These are phyloP conservation scores for Daktulosphaira vitifoliae DNA, from an alignment of 1,140 invertebrate genomes.

Conservation along the genomic window DNA sequence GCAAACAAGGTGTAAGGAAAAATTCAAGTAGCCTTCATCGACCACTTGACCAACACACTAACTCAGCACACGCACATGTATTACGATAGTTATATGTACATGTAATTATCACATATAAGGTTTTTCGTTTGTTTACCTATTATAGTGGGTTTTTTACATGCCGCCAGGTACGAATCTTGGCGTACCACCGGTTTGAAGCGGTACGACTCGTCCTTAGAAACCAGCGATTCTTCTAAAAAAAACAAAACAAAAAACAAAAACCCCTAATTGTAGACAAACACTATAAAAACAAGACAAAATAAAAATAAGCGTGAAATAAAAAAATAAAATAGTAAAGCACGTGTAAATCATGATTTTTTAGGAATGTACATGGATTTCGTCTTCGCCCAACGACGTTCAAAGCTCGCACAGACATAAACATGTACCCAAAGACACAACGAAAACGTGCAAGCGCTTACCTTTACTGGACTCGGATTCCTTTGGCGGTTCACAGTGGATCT, in stretches of 20 bases:
- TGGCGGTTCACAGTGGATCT: conserved; percentile 64
- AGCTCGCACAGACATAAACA: conserved; percentile 7
- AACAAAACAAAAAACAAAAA: not conserved
- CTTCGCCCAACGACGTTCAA: conserved; percentile 1
- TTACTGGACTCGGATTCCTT: conserved; percentile 47
- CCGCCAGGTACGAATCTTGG: conserved; percentile 47
- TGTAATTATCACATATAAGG: no score
- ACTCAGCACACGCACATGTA: no score
- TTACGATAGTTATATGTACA: not conserved
- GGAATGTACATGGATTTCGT: no score
- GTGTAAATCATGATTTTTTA: no score
- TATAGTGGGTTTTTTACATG: conserved; percentile 42
- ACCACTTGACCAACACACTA: no score
- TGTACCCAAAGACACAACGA: no score
- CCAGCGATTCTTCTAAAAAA: conserved; percentile 34
- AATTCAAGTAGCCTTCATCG: no score
- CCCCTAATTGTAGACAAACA: conserved; percentile 1
- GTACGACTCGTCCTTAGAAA: conserved; percentile 36
- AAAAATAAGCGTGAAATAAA: no score
- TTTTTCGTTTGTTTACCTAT: conserved; percentile 8
- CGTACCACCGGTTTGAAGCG: conserved; percentile 44
- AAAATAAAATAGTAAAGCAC: no score
- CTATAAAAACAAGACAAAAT: not conserved
- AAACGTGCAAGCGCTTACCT: conserved; percentile 7
- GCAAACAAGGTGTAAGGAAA: no score